Evolutionary conservation across 2,113 vertebrate species (phyloP).

Genomic region (Sphyrna mokarran): DNA sequence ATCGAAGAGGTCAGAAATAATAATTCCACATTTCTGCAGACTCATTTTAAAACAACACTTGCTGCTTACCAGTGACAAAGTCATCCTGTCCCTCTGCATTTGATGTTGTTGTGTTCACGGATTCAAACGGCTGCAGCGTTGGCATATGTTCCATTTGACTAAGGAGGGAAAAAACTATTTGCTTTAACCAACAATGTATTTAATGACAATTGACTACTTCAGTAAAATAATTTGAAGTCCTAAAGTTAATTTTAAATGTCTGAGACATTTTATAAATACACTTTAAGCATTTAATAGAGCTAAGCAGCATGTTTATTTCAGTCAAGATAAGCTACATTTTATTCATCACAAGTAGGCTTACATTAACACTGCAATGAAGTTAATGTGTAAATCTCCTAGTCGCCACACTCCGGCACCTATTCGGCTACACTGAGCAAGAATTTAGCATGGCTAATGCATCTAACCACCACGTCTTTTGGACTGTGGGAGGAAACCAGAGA

Average conservation of each 20-base stretch:
- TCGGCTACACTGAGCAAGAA: too few relatives aligned
- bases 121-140: slow-evolving; percentile 11
- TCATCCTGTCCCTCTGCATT: slow-evolving; percentile 23
- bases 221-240: background rate
- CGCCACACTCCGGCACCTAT: too few relatives aligned
- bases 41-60: background rate
- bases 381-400: too few relatives aligned
- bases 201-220: background rate
- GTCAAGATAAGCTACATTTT: too few relatives aligned
- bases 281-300: too few relatives aligned
- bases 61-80: slow-evolving; percentile 8
- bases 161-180: background rate
- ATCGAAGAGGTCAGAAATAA: background rate
- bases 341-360: too few relatives aligned
- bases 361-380: too few relatives aligned
- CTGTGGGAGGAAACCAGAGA: too few relatives aligned
- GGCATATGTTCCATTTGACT: slow-evolving; percentile 33
- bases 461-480: too few relatives aligned
- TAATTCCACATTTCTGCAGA: background rate
- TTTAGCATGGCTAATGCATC: too few relatives aligned
- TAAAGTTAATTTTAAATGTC: background rate
- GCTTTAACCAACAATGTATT: background rate
- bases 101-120: background rate
- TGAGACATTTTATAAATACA: too few relatives aligned
- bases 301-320: too few relatives aligned